A percentile compares a stretch with the other conserved stretches of the same genome.
Conservation (phyloP, 2,113 vertebrate species). For the Cepphus grylle region DNA sequence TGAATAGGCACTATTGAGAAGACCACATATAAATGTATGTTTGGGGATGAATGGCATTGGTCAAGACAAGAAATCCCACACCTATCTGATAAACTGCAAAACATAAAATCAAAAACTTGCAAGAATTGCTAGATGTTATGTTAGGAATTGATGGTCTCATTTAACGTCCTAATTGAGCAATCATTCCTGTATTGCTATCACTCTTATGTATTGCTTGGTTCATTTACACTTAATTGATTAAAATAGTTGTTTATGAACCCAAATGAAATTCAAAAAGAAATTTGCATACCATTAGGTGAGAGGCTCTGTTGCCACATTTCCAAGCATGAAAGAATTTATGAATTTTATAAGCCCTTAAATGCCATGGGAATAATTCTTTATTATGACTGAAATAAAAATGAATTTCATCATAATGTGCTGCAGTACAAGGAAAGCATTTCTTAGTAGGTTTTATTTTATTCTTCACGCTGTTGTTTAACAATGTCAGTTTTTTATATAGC, state of each 20-base stretch:
- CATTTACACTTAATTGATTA: background rate
- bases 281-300: background rate
- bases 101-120: background rate
- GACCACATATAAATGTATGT: background rate
- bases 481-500: background rate
- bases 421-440: background rate
- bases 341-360: background rate
- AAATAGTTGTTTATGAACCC: background rate
- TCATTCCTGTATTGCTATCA: background rate
- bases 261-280: background rate
- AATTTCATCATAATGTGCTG: background rate
- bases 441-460: background rate
- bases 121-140: background rate
- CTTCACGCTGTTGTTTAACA: background rate
- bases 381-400: background rate
- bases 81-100: background rate
- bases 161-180: background rate
- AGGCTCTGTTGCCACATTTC: background rate
- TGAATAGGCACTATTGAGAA: background rate
- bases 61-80: background rate
- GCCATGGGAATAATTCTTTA: background rate
- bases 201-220: background rate
- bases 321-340: background rate
- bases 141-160: background rate
- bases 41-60: background rate